phyloP scores from a whole-genome alignment of 2,888 invertebrate species.

The Stenchaetothrips biformis region DNA sequence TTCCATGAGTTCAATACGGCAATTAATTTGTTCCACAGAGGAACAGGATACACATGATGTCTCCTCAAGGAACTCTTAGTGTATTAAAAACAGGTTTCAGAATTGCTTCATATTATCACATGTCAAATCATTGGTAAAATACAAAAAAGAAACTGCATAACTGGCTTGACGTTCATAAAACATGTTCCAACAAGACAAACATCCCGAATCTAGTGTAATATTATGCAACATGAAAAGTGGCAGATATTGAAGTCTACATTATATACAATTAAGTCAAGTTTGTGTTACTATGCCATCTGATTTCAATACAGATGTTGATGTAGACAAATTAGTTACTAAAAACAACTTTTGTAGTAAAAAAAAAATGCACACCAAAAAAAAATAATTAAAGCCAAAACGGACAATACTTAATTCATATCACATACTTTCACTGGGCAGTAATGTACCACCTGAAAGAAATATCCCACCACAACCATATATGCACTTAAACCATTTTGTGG shows the following conservation, averaged over 20 bases:
- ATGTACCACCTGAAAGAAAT: background rate
- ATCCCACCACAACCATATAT: conserved; percentile 6
- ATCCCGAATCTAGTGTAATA: background rate
- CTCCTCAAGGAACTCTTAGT: background rate
- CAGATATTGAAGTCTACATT: background rate
- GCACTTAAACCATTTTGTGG: background rate
- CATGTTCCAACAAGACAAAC: background rate
- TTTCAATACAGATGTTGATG: background rate
- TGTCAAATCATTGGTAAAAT: background rate
- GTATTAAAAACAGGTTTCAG: background rate
- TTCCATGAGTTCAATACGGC: background rate
- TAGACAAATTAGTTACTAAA: background rate
- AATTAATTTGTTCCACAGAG: background rate
- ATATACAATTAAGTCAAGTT: conserved; percentile 15
- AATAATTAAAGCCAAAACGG: background rate
- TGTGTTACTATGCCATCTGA: background rate
- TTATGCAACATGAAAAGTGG: background rate
- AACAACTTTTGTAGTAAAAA: background rate
- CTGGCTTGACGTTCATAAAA: background rate
- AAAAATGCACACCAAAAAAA: background rate
- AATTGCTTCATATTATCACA: background rate
- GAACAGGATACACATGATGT: background rate
- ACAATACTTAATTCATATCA: conserved; percentile 17
- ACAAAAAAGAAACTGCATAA: background rate
- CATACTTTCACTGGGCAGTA: conserved; percentile 6